A percentile compares a stretch with the other conserved stretches of the same genome.
Conservation (phyloP, 53 echinoderm and acorn worm species). For the Glandiceps talaboti region DNA sequence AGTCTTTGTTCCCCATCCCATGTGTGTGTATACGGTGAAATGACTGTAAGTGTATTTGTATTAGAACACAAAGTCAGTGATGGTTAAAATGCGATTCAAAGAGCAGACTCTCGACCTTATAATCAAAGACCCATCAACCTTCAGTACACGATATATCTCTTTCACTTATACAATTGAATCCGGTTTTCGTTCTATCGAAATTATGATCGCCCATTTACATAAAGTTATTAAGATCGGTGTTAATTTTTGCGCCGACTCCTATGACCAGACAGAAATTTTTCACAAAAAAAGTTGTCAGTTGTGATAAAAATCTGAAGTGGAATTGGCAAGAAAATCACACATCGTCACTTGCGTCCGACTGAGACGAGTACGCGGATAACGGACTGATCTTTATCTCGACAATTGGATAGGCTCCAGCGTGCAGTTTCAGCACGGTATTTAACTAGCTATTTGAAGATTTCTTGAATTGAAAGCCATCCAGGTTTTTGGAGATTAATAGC, state of each 20-base stretch:
- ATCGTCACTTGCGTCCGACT: background rate
- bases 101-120: too few relatives aligned
- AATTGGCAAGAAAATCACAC: background rate
- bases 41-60: too few relatives aligned
- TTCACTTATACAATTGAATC: too few relatives aligned
- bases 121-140: too few relatives aligned
- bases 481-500: too few relatives aligned
- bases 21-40: too few relatives aligned
- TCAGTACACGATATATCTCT: too few relatives aligned
- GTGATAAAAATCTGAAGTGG: background rate
- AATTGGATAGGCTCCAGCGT: background rate
- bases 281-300: background rate
- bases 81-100: too few relatives aligned
- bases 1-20: too few relatives aligned
- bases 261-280: background rate
- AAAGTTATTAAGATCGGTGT: background rate
- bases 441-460: too few relatives aligned
- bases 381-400: background rate
- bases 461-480: too few relatives aligned
- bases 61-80: too few relatives aligned
- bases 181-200: background rate
- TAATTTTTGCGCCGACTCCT: background rate
- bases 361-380: background rate
- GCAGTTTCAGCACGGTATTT: background rate
- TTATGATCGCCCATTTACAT: background rate